Percentiles rank a stretch among this genome's conserved stretches.
Evolutionary conservation across 2,113 vertebrate genomes (phyloP).

Genomic region (Lophura nycthemera): DNA sequence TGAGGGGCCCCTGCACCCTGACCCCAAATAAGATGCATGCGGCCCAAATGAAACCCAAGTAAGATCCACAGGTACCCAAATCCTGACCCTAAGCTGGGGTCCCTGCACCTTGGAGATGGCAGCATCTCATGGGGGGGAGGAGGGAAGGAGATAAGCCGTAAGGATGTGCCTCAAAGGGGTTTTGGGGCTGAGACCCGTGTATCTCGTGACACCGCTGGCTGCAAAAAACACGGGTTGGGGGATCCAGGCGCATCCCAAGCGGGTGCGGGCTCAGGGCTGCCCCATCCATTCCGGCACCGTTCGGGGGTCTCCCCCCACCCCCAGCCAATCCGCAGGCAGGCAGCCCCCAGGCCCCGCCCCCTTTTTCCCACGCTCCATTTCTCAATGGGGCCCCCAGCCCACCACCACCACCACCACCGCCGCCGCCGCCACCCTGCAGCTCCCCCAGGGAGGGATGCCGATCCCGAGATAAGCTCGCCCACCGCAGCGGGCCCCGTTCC

Average conservation of each 20-base stretch:
- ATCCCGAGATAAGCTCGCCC: neutral
- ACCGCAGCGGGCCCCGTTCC: neutral
- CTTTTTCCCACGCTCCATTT: neutral
- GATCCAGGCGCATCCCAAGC: accelerated
- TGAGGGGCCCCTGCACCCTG: accelerated
- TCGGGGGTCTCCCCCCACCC: neutral
- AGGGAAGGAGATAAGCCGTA: neutral
- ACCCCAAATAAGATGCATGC: accelerated
- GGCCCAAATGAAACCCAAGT: neutral
- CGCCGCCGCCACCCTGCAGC: neutral
- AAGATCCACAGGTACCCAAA: neutral
- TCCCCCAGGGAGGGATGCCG: neutral
- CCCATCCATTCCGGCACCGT: neutral
- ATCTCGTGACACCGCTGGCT: neutral
- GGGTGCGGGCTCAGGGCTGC: neutral
- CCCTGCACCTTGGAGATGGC: accelerated
- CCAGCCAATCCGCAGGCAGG: conserved; percentile 9
- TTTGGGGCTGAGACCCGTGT: neutral
- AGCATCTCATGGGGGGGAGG: neutral
- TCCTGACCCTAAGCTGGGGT: neutral
- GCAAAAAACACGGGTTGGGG: neutral
- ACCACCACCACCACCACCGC: neutral
- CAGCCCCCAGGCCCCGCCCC: conserved; percentile 11
- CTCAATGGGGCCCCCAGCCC: conserved; percentile 16
- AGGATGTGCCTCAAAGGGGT: neutral